Evolutionary conservation across 2,888 invertebrate species (phyloP).

Genomic region (Acanthoscelides obtectus): DNA sequence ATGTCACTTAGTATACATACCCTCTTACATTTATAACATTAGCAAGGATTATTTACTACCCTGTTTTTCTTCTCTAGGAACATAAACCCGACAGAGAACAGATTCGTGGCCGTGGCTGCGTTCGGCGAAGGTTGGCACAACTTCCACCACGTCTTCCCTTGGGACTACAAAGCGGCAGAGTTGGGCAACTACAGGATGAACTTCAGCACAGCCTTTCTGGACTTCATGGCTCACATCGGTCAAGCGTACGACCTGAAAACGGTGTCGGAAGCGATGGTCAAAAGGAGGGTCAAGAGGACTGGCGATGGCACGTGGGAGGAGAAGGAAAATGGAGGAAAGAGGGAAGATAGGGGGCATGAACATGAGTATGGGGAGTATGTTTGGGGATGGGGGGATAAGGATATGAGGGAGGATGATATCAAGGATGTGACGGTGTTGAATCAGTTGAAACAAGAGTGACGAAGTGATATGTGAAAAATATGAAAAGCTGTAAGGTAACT

Average conservation of each 20-base stretch:
- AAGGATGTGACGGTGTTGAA: slow-evolving; percentile 30
- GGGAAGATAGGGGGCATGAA: slow-evolving; percentile 44
- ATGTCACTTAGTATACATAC: too few relatives aligned
- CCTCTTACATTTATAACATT: too few relatives aligned
- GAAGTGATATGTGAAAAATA: neutral
- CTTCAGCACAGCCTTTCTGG: slow-evolving; percentile 37
- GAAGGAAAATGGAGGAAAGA: slow-evolving; percentile 1
- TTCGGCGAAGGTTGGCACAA: slow-evolving; percentile 93
- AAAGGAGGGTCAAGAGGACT: slow-evolving; percentile 54
- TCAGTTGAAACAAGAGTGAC: slow-evolving; percentile 24
- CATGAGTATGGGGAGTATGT: slow-evolving; percentile 51
- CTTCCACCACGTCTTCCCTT: slow-evolving; percentile 90
- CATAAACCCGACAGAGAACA: slow-evolving; percentile 77
- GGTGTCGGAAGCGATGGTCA: slow-evolving; percentile 62
- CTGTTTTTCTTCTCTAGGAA: slow-evolving; percentile 47
- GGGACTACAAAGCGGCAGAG: slow-evolving; percentile 90
- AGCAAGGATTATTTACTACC: too few relatives aligned
- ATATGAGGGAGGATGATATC: slow-evolving; percentile 66
- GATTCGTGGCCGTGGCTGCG: slow-evolving; percentile 64
- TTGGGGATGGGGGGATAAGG: slow-evolving; percentile 85
- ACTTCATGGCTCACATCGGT: slow-evolving; percentile 52
- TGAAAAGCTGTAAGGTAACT: neutral
- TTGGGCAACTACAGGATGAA: slow-evolving; percentile 53
- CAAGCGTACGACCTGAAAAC: slow-evolving; percentile 83
- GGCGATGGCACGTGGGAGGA: slow-evolving; percentile 24